Conservation (phyloP, 2,113 vertebrate species). For the Odontophorus gujanensis region DNA sequence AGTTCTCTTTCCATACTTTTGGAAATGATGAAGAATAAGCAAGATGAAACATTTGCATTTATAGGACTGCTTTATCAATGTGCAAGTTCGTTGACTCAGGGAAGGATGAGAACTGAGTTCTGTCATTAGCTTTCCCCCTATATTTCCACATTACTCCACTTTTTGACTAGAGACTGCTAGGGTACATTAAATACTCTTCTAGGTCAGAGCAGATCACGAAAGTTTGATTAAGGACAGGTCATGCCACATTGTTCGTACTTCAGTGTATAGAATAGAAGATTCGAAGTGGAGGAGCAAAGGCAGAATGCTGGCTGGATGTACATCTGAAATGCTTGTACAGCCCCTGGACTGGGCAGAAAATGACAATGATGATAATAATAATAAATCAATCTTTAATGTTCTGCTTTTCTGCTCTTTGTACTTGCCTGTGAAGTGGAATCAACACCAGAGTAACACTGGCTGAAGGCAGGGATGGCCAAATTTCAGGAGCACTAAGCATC, state of each 20-base stretch:
- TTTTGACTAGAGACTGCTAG: background rate
- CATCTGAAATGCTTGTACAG: background rate
- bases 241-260: background rate
- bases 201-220: background rate
- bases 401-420: background rate
- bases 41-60: background rate
- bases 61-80: background rate
- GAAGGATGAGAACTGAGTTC: background rate
- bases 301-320: background rate
- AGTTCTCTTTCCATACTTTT: background rate
- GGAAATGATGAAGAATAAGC: background rate
- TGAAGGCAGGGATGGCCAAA: background rate
- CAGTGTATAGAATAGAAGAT: background rate
- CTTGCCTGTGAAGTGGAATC: background rate
- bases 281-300: background rate
- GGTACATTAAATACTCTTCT: background rate
- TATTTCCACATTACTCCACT: background rate
- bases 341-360: background rate
- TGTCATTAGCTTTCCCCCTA: background rate
- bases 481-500: background rate
- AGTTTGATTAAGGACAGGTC: rapidly evolving
- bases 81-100: background rate
- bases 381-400: background rate
- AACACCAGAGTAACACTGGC: background rate
- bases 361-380: background rate